Evolutionary conservation across 2,888 invertebrate species (phyloP), one percentile per base, ranked within the genome.

Genomic region (Germaria angustata): DNA sequence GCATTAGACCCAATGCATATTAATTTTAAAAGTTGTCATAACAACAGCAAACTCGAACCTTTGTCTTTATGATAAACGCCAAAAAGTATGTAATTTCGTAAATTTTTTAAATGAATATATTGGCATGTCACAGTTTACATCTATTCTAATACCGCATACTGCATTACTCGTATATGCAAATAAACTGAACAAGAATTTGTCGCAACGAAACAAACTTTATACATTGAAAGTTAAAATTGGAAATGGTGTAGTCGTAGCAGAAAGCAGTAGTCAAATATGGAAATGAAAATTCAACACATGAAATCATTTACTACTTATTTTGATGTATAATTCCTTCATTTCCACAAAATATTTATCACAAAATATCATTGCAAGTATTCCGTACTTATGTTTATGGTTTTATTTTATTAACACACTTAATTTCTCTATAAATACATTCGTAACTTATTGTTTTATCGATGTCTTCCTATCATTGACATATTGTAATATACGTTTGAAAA

Each of bases 401-500:
- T 63, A 1, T 71, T 63, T 53, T 61, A 6, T 59, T 65, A 34
- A 65, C 20, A 49, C 34, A 36, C 49, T 39, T 17, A 17, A 24
- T 39, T 22, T 49, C 6, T 84, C 80, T 88, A 85, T 59, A 39
- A 85, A 85, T 85, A 80, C 36, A 71, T 72, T 49, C n/a, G 57
- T 84, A 85, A 87, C 86, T 85, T 86, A 85, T 81, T 86, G 84
- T 87, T 88, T 84, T 85, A 85, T 87, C 86, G 71, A 65, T 72
- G 65, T 79, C 51, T 72, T 72, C 8, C 22, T 51, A 44, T 46
- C 46, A 61, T 55, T 53, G 53, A 69, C 49, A 44, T 53, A 6
- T 66, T 79, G 78, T 78, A 79, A 57, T 72, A 79, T 72, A 79
- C 72, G 71, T 79, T 78, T 46, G 86, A 85, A 55, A 55, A 36